phyloP scores from a whole-genome alignment of 2,888 invertebrate genomes.

The Salticus scenicus region DNA sequence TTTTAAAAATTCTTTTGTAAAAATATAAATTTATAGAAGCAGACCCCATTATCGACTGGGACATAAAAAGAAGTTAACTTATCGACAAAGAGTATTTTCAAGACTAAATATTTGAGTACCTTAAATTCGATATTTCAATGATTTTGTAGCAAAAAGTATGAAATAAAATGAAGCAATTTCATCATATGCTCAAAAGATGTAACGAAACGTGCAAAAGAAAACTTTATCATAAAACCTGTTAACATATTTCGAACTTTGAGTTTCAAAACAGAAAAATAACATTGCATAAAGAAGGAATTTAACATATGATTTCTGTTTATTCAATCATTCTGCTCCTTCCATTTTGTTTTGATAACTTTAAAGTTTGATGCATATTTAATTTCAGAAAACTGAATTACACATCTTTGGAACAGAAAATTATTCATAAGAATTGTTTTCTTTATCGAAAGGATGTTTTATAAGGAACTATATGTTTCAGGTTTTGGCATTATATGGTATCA shows the following conservation, averaged over 20 bases:
- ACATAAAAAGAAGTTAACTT: slow-evolving; percentile 39
- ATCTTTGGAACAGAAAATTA: too few relatives aligned
- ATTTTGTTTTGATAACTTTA: not conserved
- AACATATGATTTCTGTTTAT: too few relatives aligned
- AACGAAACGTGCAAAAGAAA: not conserved
- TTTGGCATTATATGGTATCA: too few relatives aligned
- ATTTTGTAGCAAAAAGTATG: slow-evolving; percentile 34
- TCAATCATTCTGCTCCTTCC: not conserved
- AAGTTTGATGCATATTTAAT: not conserved
- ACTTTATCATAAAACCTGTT: not conserved
- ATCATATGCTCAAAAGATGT: not conserved
- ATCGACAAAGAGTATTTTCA: slow-evolving; percentile 48
- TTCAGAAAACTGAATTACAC: too few relatives aligned
- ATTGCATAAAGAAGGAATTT: too few relatives aligned
- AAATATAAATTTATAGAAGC: slow-evolving; percentile 51
- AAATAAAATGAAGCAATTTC: slow-evolving; percentile 37
- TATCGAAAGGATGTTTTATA: too few relatives aligned
- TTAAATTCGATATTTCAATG: slow-evolving; percentile 54
- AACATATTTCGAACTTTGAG: too few relatives aligned
- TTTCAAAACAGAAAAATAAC: too few relatives aligned
- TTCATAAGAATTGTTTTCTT: too few relatives aligned
- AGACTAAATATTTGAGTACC: slow-evolving; percentile 54
- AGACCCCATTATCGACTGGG: slow-evolving; percentile 36
- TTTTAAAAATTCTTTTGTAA: slow-evolving; percentile 43
- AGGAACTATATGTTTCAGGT: too few relatives aligned